A percentile compares a stretch with the other conserved stretches of the same genome.
These are phyloP conservation scores for Drosophila ustulata DNA, from an alignment of 2,888 invertebrate genomes.

Conservation along the genomic window DNA sequence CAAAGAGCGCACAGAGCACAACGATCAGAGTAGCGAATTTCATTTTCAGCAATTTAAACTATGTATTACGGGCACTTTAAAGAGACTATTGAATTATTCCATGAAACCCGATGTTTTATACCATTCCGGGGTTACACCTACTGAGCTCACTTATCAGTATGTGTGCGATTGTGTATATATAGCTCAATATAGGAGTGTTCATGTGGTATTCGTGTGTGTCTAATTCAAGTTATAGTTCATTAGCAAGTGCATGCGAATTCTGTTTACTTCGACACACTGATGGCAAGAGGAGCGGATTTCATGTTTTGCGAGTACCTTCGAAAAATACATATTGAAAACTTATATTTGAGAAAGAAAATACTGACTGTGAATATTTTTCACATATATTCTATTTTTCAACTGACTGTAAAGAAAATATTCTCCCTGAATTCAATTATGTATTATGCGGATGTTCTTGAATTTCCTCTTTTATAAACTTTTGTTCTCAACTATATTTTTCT, in stretches of 20 bases:
- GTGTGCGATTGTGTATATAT: background rate
- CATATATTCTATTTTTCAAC: too few species aligned
- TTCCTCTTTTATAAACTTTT: too few species aligned
- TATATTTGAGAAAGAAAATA: too few species aligned
- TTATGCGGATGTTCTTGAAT: too few species aligned
- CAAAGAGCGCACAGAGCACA: conserved; percentile 57
- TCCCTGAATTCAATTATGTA: too few species aligned
- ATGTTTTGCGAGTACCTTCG: background rate
- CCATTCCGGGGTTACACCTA: conserved; percentile 10
- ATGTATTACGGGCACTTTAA: conserved; percentile 5
- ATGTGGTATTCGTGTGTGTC: conserved; percentile 12
- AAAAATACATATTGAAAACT: too few species aligned
- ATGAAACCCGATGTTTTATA: conserved; percentile 47
- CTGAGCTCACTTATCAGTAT: conserved; percentile 11
- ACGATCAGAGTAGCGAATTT: conserved; percentile 52
- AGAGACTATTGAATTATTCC: conserved; percentile 41
- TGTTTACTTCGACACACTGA: conserved; percentile 25
- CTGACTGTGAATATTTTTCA: too few species aligned
- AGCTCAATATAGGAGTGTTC: background rate
- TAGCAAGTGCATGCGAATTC: conserved; percentile 59
- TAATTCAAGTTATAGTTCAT: conserved; percentile 50
- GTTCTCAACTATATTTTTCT: too few species aligned
- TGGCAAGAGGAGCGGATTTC: background rate
- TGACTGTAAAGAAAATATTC: too few species aligned
- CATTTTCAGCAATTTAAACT: conserved; percentile 27